Conservation (phyloP, 2,113 vertebrate species). For the Chascanopsetta lugubris region DNA sequence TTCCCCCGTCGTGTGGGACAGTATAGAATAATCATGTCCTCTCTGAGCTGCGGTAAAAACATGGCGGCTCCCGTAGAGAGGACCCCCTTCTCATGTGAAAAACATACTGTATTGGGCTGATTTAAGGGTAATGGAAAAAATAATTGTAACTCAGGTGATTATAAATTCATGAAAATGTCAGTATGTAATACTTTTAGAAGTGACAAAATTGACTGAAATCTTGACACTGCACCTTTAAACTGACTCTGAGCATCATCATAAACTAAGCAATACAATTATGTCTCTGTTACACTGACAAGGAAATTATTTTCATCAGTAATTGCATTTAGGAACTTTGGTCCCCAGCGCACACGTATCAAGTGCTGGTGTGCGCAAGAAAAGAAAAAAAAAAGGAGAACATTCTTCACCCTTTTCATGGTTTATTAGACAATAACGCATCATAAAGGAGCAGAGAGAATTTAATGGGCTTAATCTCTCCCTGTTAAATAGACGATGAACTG, state of each 20-base stretch:
- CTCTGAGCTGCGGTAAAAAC: too few species aligned
- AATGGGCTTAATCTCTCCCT: conserved; percentile 68
- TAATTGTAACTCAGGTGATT: too few species aligned
- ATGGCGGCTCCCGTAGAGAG: too few species aligned
- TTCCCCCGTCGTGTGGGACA: too few species aligned
- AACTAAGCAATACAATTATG: conserved; percentile 60
- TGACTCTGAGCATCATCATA: conserved; percentile 49
- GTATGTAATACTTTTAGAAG: too few species aligned
- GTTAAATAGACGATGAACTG: conserved; percentile 65
- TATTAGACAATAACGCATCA: conserved; percentile 72
- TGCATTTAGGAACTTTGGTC: conserved; percentile 76
- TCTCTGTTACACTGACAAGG: conserved; percentile 65
- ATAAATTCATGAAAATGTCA: too few species aligned
- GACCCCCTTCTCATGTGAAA: too few species aligned
- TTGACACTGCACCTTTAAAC: too few species aligned
- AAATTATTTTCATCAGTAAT: conserved; percentile 76
- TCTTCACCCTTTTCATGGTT: conserved; percentile 59
- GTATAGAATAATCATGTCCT: too few species aligned
- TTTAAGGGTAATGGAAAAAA: too few species aligned
- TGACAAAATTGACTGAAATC: too few species aligned
- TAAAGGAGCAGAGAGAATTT: conserved; percentile 69
- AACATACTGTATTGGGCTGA: too few species aligned
- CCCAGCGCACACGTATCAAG: conserved; percentile 59
- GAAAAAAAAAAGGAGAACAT: conserved; percentile 55
- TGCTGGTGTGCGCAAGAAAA: conserved; percentile 61